Conservation (phyloP, 1,140 invertebrate species). For the Holcopasites calliopsidis region DNA sequence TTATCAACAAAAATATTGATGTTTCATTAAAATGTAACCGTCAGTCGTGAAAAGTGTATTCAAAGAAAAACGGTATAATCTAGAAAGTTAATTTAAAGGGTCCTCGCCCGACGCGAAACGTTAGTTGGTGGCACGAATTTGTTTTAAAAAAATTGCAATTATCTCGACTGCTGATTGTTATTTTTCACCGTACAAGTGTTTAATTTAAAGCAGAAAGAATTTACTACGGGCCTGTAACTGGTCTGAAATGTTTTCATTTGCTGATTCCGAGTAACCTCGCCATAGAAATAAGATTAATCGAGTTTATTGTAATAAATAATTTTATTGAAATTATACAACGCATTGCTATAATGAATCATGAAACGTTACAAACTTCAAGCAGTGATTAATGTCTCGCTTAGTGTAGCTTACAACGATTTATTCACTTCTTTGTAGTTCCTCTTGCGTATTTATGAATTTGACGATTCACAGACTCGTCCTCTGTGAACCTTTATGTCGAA, state of each 20-base stretch:
- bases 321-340: conserved; percentile 78
- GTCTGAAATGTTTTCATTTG: not conserved
- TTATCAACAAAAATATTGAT: too few species aligned
- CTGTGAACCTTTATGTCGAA: conserved; percentile 13
- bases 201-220: not conserved
- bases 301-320: conserved; percentile 77
- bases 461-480: conserved; percentile 36
- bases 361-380: conserved; percentile 76
- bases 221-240: not conserved
- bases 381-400: conserved; percentile 73
- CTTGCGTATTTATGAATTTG: conserved; percentile 50
- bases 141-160: too few species aligned
- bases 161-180: too few species aligned
- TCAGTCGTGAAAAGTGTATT: too few species aligned
- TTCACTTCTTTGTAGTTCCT: conserved; percentile 54
- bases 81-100: too few species aligned
- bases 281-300: not conserved
- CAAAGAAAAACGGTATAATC: too few species aligned
- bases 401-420: conserved; percentile 64
- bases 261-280: not conserved
- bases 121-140: too few species aligned
- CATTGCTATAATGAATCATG: conserved; percentile 73
- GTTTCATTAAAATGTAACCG: too few species aligned
- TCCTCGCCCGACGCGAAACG: too few species aligned
- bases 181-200: too few species aligned